These are phyloP conservation scores for Drosophila sp. DNA, from an alignment of 1,140 invertebrate genomes.

Conservation along the genomic window DNA sequence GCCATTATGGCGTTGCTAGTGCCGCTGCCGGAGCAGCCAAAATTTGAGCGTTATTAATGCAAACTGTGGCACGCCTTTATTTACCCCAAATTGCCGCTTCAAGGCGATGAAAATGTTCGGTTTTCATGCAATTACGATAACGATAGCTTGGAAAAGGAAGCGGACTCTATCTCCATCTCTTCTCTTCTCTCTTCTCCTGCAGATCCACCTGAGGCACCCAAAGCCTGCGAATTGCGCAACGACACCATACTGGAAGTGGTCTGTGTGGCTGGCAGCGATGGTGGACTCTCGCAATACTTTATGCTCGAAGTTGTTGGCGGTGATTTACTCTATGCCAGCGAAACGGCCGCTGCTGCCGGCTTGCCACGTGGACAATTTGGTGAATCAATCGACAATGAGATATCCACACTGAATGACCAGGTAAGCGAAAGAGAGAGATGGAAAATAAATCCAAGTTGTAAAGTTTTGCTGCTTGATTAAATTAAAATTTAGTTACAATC, in stretches of 20 bases:
- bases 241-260: slow-evolving; percentile 88
- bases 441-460: slow-evolving; percentile 12
- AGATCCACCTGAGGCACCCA: slow-evolving; percentile 88
- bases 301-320: slow-evolving; percentile 91
- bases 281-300: slow-evolving; percentile 92
- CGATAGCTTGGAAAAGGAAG: slow-evolving; percentile 5
- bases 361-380: slow-evolving; percentile 56
- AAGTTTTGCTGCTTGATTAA: slow-evolving; percentile 54
- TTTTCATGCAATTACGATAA: slow-evolving; percentile 53
- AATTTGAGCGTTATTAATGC: slow-evolving; percentile 61
- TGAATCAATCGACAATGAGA: slow-evolving; percentile 85
- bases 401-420: slow-evolving; percentile 85
- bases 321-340: slow-evolving; percentile 83
- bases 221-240: slow-evolving; percentile 88
- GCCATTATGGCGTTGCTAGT: slow-evolving; percentile 19
- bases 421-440: slow-evolving; percentile 69
- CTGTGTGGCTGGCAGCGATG: slow-evolving; percentile 91
- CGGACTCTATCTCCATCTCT: slow-evolving; percentile 2
- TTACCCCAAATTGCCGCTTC: slow-evolving; percentile 47
- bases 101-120: slow-evolving; percentile 42
- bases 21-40: slow-evolving; percentile 19
- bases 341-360: slow-evolving; percentile 35
- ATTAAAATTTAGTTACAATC: slow-evolving; percentile 54
- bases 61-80: slow-evolving; percentile 59
- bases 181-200: slow-evolving; percentile 25